Evolutionary conservation across 2,888 invertebrate genomes (phyloP), one percentile per base, ranked within the genome.

Genomic region (Ecdyonurus torrentis): DNA sequence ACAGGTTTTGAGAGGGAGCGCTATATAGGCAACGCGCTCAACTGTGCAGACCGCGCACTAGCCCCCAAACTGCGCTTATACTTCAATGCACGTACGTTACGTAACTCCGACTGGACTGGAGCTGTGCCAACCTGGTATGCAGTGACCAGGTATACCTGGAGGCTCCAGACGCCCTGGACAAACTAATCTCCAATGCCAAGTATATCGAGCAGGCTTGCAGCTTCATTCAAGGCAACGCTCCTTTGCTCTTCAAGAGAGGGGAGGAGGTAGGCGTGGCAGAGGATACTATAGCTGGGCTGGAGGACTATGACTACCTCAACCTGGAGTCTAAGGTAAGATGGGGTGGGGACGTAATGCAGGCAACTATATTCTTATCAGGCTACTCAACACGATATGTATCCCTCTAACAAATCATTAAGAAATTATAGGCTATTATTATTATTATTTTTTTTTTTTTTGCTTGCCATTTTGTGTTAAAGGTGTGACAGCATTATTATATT

Each of bases 271-370:
- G n/a, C n/a, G n/a, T n/a, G n/a, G n/a, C n/a, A n/a, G 75, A 75
- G 71, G 75, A 64, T 73, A 73, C 74, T 60, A 77, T 74, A 67
- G 86, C 85, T 64, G 85, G 85, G 81, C 79, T 84, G 23, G 91
- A 91, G 71, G 93, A 94, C 72, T 91, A 92, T 73, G 94, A 94
- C 74, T 95, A 95, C 72, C 92, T 94, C 59, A 87, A 88, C 71
- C 78, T 94, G 63, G 77, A 72, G 84, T 86, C 90, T 1, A 84
- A 86, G 70, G 83, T n/a, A 5, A 55, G 55, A n/a, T n/a, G n/a
- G n/a, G n/a, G n/a, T n/a, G n/a, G n/a, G n/a, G n/a, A n/a, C n/a
- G n/a, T n/a, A n/a, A n/a, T n/a, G n/a, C n/a, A n/a, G n/a, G n/a
- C n/a, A n/a, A n/a, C n/a, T n/a, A n/a, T n/a, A n/a, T n/a, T n/a